These are phyloP conservation scores for Hyposmocoma kahamanoa DNA, from an alignment of 1,140 invertebrate species.

Conservation along the genomic window DNA sequence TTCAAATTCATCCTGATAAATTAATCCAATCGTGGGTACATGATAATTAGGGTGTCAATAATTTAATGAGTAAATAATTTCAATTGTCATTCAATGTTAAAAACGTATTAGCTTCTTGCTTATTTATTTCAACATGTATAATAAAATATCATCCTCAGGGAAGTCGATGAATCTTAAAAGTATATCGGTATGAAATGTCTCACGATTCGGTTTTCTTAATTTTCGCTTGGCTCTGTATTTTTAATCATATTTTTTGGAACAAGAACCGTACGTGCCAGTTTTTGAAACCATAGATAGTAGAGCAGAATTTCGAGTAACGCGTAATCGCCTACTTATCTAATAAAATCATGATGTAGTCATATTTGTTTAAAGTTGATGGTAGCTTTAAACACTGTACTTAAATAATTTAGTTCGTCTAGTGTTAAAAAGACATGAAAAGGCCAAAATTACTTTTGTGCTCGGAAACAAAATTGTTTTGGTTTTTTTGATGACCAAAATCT, in stretches of 20 bases:
- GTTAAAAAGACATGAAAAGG: constrained; percentile 30
- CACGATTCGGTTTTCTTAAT: too few relatives aligned
- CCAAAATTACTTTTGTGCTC: constrained; percentile 44
- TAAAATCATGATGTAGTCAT: constrained; percentile 15
- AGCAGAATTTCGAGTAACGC: neutral
- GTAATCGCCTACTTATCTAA: constrained; percentile 1
- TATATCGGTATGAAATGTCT: too few relatives aligned
- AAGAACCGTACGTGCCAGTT: neutral
- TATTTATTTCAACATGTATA: too few relatives aligned
- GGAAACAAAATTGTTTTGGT: constrained; percentile 42
- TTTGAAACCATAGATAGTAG: neutral
- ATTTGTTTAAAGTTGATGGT: constrained; percentile 52
- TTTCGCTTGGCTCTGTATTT: too few relatives aligned
- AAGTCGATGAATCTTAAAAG: too few relatives aligned
- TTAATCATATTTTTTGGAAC: neutral
- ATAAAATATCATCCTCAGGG: too few relatives aligned
- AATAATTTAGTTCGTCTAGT: constrained; percentile 38
- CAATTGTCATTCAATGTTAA: too few relatives aligned
- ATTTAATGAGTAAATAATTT: too few relatives aligned
- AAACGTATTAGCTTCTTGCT: too few relatives aligned
- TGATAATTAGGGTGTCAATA: too few relatives aligned
- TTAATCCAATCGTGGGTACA: too few relatives aligned
- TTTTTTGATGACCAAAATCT: constrained; percentile 58
- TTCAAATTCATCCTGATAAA: too few relatives aligned
- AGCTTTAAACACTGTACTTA: constrained; percentile 56